These are phyloP conservation scores for Alsophila aescularia DNA, from an alignment of 2,888 invertebrate species.

Conservation along the genomic window DNA sequence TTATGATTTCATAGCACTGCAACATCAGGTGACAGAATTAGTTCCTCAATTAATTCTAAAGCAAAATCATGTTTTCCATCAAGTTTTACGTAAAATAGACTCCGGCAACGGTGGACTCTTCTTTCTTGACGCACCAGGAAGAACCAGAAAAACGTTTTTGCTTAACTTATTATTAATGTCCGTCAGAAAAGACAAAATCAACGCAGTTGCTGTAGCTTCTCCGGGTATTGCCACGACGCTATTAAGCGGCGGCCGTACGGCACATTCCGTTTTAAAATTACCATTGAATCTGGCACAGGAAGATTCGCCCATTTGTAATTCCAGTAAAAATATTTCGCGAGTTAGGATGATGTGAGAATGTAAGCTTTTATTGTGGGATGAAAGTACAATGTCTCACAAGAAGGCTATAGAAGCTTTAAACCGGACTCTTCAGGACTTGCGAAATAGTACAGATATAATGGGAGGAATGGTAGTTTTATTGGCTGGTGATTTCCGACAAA, in stretches of 20 bases:
- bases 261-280: slow-evolving; percentile 36
- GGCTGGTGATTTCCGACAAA: slow-evolving; percentile 38
- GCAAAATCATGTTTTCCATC: too few species aligned
- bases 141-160: too few species aligned
- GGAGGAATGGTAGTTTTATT: slow-evolving; percentile 32
- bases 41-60: too few species aligned
- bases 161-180: too few species aligned
- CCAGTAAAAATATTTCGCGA: slow-evolving; percentile 5
- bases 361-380: slow-evolving; percentile 39
- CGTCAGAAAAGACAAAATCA: background rate
- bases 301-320: slow-evolving; percentile 37
- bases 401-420: slow-evolving; percentile 8
- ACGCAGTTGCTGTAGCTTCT: slow-evolving; percentile 35
- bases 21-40: too few species aligned
- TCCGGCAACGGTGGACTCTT: too few species aligned
- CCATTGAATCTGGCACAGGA: slow-evolving; percentile 34
- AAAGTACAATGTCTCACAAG: slow-evolving; percentile 40
- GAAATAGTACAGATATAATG: slow-evolving; percentile 21
- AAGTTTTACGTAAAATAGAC: too few species aligned
- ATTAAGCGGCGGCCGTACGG: slow-evolving; percentile 28
- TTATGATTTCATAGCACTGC: too few species aligned
- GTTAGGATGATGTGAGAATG: too few species aligned
- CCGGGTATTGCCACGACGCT: slow-evolving; percentile 31
- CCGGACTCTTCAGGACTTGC: slow-evolving; percentile 5
- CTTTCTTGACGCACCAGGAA: too few species aligned